phyloP scores from a whole-genome alignment of 2,113 vertebrate genomes.

The Ptychochromis oligacanthus region DNA sequence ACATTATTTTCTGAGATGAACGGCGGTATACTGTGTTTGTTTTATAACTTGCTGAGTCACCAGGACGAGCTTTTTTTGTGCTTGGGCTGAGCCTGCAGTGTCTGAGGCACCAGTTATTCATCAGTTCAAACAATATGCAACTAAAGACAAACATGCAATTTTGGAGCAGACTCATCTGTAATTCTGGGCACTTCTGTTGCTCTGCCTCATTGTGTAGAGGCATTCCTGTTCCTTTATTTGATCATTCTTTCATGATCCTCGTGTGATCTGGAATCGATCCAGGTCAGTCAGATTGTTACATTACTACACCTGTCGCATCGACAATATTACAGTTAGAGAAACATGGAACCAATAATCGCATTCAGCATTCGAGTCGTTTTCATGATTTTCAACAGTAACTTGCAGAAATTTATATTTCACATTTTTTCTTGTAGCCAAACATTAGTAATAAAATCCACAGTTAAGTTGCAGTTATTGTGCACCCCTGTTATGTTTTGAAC shows the following conservation, averaged over 20 bases:
- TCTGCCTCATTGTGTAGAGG: background rate
- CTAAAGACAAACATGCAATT: background rate
- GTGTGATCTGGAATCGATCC: rapidly evolving
- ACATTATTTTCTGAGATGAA: no score
- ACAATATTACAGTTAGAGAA: background rate
- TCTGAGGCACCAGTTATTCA: background rate
- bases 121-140: background rate
- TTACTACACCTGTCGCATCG: background rate
- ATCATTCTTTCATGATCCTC: background rate
- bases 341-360: background rate
- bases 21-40: background rate
- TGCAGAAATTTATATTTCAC: background rate
- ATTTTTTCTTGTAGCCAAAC: background rate
- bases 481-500: background rate
- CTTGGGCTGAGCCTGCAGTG: background rate
- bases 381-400: background rate
- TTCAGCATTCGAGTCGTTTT: background rate
- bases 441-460: background rate
- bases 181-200: background rate
- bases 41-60: background rate
- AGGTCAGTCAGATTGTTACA: no score
- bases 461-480: background rate
- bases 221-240: background rate
- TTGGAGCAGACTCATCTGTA: background rate
- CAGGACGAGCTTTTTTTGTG: background rate